Evolutionary conservation across 2,797 vertebrate species (phyloP).

Genomic region (Tolypeutes matacus): DNA sequence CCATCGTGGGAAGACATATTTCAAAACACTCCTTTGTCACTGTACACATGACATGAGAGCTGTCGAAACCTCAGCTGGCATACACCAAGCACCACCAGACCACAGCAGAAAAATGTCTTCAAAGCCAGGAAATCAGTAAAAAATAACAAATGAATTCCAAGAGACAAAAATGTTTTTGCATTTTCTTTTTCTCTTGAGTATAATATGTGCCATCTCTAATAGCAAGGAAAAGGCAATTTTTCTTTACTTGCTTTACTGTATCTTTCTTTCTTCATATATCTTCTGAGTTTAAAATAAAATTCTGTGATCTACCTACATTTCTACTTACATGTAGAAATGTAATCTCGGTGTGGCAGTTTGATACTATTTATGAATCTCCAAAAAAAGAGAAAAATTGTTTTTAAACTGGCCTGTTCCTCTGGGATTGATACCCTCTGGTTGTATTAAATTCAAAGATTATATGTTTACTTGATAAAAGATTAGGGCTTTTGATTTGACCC

Average conservation of each 20-base stretch:
- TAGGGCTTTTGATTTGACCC: too few relatives aligned
- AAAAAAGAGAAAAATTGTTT: too few relatives aligned
- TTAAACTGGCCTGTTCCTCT: too few relatives aligned
- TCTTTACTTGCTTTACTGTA: background rate
- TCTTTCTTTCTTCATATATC: background rate
- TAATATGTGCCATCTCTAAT: background rate
- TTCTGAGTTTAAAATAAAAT: constrained; percentile 4
- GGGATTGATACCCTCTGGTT: too few relatives aligned
- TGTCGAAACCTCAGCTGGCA: background rate
- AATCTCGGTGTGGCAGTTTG: background rate
- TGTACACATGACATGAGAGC: background rate
- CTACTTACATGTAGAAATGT: too few relatives aligned
- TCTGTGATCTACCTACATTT: background rate
- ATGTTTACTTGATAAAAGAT: too few relatives aligned
- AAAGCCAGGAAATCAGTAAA: background rate
- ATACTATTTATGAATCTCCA: too few relatives aligned
- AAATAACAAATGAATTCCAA: background rate
- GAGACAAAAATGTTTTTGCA: background rate
- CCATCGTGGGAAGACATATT: background rate
- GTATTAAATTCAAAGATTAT: too few relatives aligned
- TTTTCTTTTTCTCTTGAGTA: background rate
- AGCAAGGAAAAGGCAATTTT: background rate
- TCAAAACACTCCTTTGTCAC: background rate
- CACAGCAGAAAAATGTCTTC: background rate
- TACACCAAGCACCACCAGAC: background rate